Evolutionary conservation across 2,888 invertebrate genomes (phyloP), one percentile per base, ranked within the genome.

Genomic region (Exocentrus adspersus): DNA sequence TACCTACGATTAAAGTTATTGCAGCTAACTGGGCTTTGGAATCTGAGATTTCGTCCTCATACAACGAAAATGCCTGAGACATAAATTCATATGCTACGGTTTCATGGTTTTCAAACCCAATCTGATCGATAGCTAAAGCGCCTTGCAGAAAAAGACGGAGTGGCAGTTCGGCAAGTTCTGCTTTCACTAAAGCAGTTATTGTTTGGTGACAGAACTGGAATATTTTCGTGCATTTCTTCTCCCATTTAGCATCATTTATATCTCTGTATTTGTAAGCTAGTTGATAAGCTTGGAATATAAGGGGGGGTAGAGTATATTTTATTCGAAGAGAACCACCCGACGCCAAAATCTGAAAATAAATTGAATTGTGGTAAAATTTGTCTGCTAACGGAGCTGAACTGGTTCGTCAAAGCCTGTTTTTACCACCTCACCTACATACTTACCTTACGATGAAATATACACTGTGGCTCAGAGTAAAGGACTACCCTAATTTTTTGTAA

Each of bases 1-100:
- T 97, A 42, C 95, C 97, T 63, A 97, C 95, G 60, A 99, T 95
- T 28, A 98, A 86, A 0, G 96, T 96, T 59, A 99, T 96, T 41
- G 98, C 97, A 0, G 97, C 95, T 65, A 98, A 82, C 81, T 99
- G 98, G 1, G 97, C 95, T 81, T 97, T 97, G 60, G 96, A 96
- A 82, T 98, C 98, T 1, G 95, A 95, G 76, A 99, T 95, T 84
- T 98, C 98, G 81, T 99, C 99, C 82, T 99, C 98, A 81, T 98
- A 99, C 58, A 99, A 83, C 0, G 97, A 95, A 84, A 99, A 98
- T 0, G 98, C 90, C 84, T 92, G 92, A 17, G 98, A 97, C 81
- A 99, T 91, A 79, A 96, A 99, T 83, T 99, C 99, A 84, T 99
- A 99, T 0, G 98, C 98, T 1, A 98, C 93, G 6, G 96, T 94